Conservation (phyloP, 2,888 invertebrate species). For the Julus scandinavius region DNA sequence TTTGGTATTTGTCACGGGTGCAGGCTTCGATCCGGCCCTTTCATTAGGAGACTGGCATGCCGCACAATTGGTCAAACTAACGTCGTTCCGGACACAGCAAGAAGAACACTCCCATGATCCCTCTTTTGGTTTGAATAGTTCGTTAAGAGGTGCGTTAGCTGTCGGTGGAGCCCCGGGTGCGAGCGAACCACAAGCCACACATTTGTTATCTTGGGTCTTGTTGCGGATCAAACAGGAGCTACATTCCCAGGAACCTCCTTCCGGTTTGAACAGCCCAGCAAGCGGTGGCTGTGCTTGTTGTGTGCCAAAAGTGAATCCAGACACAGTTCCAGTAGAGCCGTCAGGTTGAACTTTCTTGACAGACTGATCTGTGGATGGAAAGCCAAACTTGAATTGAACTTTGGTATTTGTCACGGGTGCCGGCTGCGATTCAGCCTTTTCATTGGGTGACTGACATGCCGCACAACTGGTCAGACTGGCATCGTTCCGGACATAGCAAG, state of each 20-base stretch:
- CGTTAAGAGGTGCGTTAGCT: slow-evolving; percentile 59
- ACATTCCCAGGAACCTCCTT: slow-evolving; percentile 65
- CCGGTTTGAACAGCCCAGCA: slow-evolving; percentile 63
- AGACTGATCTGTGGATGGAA: slow-evolving; percentile 54
- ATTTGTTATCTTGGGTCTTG: slow-evolving; percentile 70
- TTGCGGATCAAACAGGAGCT: slow-evolving; percentile 74
- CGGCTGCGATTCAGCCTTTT: slow-evolving; percentile 63
- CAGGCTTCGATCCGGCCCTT: slow-evolving; percentile 60
- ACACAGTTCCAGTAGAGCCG: slow-evolving; percentile 24
- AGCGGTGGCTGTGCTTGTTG: slow-evolving; percentile 57
- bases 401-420: not conserved
- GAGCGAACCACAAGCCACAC: slow-evolving; percentile 71
- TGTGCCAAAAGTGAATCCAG: not conserved
- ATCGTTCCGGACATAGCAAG: slow-evolving; percentile 74
- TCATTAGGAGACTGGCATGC: slow-evolving; percentile 73
- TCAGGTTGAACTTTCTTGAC: not conserved
- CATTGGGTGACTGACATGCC: slow-evolving; percentile 73
- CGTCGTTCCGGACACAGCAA: slow-evolving; percentile 75
- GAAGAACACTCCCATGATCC: slow-evolving; percentile 66
- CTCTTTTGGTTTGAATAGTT: slow-evolving; percentile 63
- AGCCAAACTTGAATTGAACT: slow-evolving; percentile 60
- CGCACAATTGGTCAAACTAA: slow-evolving; percentile 71
- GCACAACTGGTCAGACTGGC: slow-evolving; percentile 71
- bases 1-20: not conserved
- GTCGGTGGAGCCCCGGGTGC: not conserved